Conservation (phyloP, 2,888 invertebrate genomes). For the Eucera pruinosa region DNA sequence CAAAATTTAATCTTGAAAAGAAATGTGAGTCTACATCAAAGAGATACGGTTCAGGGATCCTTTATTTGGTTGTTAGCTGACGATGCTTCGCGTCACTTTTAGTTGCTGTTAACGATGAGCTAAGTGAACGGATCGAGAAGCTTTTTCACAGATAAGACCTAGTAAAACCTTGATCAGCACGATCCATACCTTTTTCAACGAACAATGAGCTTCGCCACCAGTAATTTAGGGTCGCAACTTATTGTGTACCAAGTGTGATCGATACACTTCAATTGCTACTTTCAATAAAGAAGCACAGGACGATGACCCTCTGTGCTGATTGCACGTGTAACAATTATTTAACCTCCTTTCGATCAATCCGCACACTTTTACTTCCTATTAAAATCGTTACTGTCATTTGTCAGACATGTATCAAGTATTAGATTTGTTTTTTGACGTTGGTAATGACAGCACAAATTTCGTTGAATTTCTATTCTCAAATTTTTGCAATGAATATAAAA, state of each 20-base stretch:
- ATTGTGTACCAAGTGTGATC: constrained; percentile 16
- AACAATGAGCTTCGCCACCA: constrained; percentile 7
- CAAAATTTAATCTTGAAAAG: constrained; percentile 19
- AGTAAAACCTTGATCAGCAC: constrained; percentile 34
- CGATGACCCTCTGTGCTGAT: constrained; percentile 13
- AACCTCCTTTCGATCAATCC: constrained; percentile 8
- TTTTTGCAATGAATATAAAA: too few species aligned
- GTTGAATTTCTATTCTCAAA: too few species aligned
- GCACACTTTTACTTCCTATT: neutral
- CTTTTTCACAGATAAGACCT: constrained; percentile 21
- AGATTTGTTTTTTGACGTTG: neutral
- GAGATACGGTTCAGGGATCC: neutral
- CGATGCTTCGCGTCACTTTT: constrained; percentile 22
- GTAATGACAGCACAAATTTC: too few species aligned
- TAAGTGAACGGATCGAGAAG: constrained; percentile 4
- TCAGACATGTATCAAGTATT: neutral
- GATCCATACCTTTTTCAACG: neutral
- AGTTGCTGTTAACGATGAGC: constrained; percentile 19
- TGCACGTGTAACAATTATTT: constrained; percentile 6
- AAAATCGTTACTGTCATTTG: neutral
- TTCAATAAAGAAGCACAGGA: neutral
- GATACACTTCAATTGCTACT: constrained; percentile 1
- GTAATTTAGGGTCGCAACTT: constrained; percentile 10
- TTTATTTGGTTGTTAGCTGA: neutral
- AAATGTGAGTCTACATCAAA: constrained; percentile 1